phyloP scores from a whole-genome alignment of 1,140 invertebrate species.

The Penaeus indicus region DNA sequence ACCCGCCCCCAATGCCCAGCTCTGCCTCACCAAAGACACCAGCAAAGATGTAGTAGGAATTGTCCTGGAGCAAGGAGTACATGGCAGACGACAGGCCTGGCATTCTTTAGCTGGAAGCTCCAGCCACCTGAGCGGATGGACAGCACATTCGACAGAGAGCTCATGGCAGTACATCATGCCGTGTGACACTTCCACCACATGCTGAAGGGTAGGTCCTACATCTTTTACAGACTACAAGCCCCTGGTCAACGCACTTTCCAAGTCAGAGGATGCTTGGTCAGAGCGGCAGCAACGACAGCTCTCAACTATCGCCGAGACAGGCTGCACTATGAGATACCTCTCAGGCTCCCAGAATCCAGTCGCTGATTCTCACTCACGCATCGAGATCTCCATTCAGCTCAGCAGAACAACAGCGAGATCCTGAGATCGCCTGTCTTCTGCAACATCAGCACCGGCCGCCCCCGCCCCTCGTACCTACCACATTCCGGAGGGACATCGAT shows the following conservation, averaged over 20 bases:
- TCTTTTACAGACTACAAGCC: not conserved
- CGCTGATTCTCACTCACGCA: slow-evolving; percentile 19
- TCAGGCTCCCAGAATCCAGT: slow-evolving; percentile 2
- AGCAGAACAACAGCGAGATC: not conserved
- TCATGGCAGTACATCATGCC: slow-evolving; percentile 64
- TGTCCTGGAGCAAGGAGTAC: slow-evolving; percentile 45
- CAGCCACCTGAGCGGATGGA: slow-evolving; percentile 53
- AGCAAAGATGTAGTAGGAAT: slow-evolving; percentile 62
- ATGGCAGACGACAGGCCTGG: slow-evolving; percentile 42
- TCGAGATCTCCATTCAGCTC: slow-evolving; percentile 1
- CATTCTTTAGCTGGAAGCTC: slow-evolving; percentile 60
- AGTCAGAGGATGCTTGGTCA: no score
- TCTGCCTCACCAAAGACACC: slow-evolving; percentile 65
- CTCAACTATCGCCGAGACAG: slow-evolving; percentile 17
- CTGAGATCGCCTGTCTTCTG: not conserved
- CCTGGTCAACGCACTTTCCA: not conserved
- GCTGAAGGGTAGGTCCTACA: slow-evolving; percentile 67
- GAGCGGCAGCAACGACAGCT: slow-evolving; percentile 16
- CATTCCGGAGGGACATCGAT: not conserved
- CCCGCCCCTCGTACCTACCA: slow-evolving; percentile 4
- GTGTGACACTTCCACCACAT: slow-evolving; percentile 67
- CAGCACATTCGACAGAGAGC: slow-evolving; percentile 65
- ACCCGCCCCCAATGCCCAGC: not conserved
- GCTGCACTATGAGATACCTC: not conserved
- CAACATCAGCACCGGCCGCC: slow-evolving; percentile 21